Base-by-base conservation (phyloP, 2,888 invertebrate species). In the Arge pagana region DNA sequence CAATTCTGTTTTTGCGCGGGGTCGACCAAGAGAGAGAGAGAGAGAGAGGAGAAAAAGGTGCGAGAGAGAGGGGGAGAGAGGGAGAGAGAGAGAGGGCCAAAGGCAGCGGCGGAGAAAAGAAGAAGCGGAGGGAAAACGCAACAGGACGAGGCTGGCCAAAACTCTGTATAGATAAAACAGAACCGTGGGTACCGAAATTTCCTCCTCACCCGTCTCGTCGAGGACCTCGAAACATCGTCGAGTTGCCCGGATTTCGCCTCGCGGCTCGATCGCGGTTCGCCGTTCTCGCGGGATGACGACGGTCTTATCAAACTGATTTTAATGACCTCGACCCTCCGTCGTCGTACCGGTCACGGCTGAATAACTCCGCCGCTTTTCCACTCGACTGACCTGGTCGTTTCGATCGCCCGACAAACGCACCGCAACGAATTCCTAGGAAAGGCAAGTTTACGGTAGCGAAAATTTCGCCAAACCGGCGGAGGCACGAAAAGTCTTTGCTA, bases 251-350 rank as follows among this genome's bases (percentile, higher is more conserved):
- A 45, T 45, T 45, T 33, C 33, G 18, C 8, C 33, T 18, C 16
- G 23, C 16, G 33, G 21, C 42, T 30, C 11, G 24, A 18, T 24
- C n/a, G 33, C 24, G 33, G 33, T 30, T 45, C 45, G 45, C 45
- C 13, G n/a, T 45, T 21, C 21, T 18, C 23, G 24, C 42, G 30
- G n/a, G 30, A 42, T 42, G 45, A 45, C 45, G 45, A 15, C 16
- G 31, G 45, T 33, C 45, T 45, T 45, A 45, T 45, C 45, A 45
- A 43, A 24, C 33, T 15, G 13, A 35, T 45, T 45, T 24, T 45
- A 45, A 45, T 45, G 45, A 33, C 35, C 45, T 45, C 33, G 33
- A 33, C 45, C 23, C 45, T 21, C 15, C 45, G 7, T 18, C 33
- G 33, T 35, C 18, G 26, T n/a, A 26, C n/a, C n/a, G n/a, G n/a